A percentile compares a stretch with the other conserved stretches of the same genome.
phyloP scores from a whole-genome alignment of 2,888 invertebrate species.

The Ptycholaimellus sp. region DNA sequence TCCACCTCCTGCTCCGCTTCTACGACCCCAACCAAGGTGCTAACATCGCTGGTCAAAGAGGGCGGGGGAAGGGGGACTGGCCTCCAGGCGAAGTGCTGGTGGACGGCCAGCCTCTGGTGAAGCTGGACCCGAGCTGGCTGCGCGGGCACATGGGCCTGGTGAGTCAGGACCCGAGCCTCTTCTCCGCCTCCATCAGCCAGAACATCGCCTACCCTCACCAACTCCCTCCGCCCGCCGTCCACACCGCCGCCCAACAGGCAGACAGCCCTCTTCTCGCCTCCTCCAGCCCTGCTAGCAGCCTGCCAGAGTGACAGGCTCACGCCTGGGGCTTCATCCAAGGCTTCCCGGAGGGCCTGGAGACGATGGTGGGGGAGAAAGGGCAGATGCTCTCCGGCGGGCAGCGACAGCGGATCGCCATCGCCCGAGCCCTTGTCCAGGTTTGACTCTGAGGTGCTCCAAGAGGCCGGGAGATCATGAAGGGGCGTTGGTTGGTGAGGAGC shows the following conservation, averaged over 20 bases:
- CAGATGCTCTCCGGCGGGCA: conserved; percentile 43
- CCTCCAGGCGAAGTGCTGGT: conserved; percentile 35
- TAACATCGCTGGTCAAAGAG: no score
- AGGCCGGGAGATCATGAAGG: no score
- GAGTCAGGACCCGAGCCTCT: conserved; percentile 60
- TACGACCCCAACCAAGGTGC: no score
- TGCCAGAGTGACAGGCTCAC: conserved; percentile 64
- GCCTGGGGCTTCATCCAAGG: conserved; percentile 47
- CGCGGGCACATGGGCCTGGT: conserved; percentile 60
- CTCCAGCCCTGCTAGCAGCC: no score
- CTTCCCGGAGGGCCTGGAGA: conserved; percentile 45
- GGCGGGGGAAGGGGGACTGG: conserved; percentile 46
- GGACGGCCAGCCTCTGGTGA: conserved; percentile 47
- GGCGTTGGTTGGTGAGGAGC: no score
- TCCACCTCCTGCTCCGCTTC: conserved; percentile 49
- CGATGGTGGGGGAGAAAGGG: conserved; percentile 64
- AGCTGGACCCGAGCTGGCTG: conserved; percentile 55
- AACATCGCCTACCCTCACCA: conserved; percentile 70
- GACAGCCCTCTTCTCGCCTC: no score
- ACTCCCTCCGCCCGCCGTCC: no score
- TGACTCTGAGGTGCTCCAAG: no score
- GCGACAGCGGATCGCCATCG: conserved; percentile 1
- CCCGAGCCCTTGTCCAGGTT: background rate
- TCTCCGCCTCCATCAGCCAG: conserved; percentile 60
- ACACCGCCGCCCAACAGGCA: no score